Conservation (phyloP, 2,797 vertebrate genomes). For the Crenuchus spilurus region DNA sequence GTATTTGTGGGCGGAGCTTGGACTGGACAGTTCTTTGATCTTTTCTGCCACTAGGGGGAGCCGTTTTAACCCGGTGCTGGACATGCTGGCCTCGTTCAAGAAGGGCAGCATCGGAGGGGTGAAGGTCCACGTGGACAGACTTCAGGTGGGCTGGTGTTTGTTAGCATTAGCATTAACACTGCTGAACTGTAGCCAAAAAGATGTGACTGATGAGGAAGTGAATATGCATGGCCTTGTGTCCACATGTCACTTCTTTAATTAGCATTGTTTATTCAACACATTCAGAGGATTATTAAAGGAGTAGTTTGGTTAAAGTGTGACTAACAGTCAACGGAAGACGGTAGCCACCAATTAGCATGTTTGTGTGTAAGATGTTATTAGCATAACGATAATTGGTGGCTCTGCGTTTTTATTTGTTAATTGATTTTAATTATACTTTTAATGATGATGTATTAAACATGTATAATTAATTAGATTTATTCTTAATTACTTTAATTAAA, state of each 20-base stretch:
- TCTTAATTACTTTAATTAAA: too few species aligned
- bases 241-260: too few species aligned
- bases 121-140: slow-evolving; percentile 95
- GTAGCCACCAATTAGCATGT: background rate
- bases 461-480: too few species aligned
- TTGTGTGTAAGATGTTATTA: too few species aligned
- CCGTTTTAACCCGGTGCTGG: slow-evolving; percentile 93
- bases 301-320: background rate
- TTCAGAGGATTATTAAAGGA: background rate
- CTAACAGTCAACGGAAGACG: background rate
- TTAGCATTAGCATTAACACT: background rate
- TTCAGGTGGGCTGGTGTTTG: slow-evolving; percentile 83
- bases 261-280: background rate
- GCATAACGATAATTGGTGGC: background rate
- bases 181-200: background rate
- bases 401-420: background rate
- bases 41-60: slow-evolving; percentile 83
- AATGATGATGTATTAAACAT: too few species aligned
- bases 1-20: background rate
- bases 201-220: background rate
- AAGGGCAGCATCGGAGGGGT: slow-evolving; percentile 93
- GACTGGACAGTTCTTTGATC: background rate
- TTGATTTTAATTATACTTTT: background rate
- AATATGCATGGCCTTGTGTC: background rate
- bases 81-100: slow-evolving; percentile 96